These are phyloP conservation scores for Phenganax subtilis DNA, from an alignment of 92 coral and sea anemone genomes.

Conservation along the genomic window DNA sequence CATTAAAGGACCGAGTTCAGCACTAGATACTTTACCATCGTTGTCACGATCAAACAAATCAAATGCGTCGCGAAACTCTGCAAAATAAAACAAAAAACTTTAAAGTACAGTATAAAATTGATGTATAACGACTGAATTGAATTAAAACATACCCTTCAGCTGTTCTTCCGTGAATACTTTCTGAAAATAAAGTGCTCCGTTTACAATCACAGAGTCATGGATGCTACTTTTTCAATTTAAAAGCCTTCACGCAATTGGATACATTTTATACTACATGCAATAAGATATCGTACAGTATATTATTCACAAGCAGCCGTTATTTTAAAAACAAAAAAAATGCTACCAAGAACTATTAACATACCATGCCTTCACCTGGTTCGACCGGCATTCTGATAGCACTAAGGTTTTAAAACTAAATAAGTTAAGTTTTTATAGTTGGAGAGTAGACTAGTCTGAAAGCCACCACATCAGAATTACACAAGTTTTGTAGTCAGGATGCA, in stretches of 20 bases:
- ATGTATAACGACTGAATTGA: neutral
- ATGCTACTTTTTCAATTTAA: no score
- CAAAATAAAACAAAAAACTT: neutral
- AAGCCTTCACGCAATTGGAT: neutral
- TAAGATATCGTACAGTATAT: neutral
- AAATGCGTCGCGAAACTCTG: slow-evolving; percentile 35
- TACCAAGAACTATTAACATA: neutral
- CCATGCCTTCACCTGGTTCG: slow-evolving; percentile 14
- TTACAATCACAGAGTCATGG: neutral
- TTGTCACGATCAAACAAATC: slow-evolving; percentile 34
- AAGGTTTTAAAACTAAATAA: neutral
- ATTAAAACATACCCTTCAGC: slow-evolving; percentile 22
- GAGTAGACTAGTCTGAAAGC: no score
- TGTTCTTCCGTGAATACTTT: slow-evolving; percentile 21
- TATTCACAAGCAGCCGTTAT: slow-evolving; percentile 1
- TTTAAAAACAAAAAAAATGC: neutral
- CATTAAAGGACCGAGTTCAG: slow-evolving; percentile 40
- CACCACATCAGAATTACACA: no score
- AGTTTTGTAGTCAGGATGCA: no score
- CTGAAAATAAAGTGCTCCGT: neutral
- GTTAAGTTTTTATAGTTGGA: no score
- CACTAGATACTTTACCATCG: slow-evolving; percentile 33
- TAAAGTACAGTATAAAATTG: neutral
- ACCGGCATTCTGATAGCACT: neutral
- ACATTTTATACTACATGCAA: neutral